Evolutionary conservation across 2,888 invertebrate species (phyloP), one percentile per base, ranked within the genome.

Genomic region (Apodemia zela): DNA sequence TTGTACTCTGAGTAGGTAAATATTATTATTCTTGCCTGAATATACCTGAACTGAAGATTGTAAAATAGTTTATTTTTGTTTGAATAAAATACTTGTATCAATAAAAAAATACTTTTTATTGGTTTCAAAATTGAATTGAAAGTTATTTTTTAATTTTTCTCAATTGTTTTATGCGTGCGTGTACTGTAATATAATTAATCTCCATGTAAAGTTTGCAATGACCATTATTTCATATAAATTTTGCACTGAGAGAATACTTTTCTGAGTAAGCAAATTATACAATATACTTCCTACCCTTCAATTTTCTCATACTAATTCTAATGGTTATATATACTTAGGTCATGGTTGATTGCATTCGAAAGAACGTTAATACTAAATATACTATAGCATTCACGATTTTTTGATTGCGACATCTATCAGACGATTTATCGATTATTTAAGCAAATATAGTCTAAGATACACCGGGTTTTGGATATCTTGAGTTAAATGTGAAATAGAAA

Each of bases 401-500:
- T 21, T 15, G 54, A 21, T 54, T 25, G 54, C 13, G 6, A 54
- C 54, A 3, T 6, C 25, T 25, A 13, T 21, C 54, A 18, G 54
- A 54, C 21, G 25, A 25, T 3, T 21, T 25, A 21, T 25, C 13
- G 13, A 54, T 54, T 54, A 25, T 54, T 54, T 54, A 54, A 54
- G 54, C 54, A 54, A 54, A 25, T 54, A 54, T 25, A 54, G 25
- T 54, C 54, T 54, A 54, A 54, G 54, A 54, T 54, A 51, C 51
- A 11, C 5, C 54, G 54, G 15, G 54, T 54, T 54, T 54, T 54
- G 54, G 54, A 54, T 54, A 25, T 54, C 13, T 21, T 54, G 15
- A 25, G 54, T 21, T 13, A 25, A 54, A 21, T 54, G 21, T 54
- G 15, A 54, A 54, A 54, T 54, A 54, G 54, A 54, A 54, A 42